Evolutionary conservation across 2,888 invertebrate genomes (phyloP), one percentile per base, ranked within the genome.

Genomic region (Teleiodes luculella): DNA sequence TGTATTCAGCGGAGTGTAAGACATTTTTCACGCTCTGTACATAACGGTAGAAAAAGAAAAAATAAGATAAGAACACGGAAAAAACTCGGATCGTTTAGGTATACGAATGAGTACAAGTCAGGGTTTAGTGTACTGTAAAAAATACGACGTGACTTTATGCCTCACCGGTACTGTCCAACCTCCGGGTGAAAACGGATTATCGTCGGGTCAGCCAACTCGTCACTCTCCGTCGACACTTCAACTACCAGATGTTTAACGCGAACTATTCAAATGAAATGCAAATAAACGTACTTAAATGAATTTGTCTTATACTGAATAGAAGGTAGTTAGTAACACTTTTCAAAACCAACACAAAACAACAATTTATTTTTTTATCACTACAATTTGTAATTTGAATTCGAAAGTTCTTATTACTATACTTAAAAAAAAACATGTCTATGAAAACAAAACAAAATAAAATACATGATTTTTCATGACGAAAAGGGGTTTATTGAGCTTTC

Each of bases 1-100:
- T 61, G 65, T 63, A 68, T 61, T 66, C 66, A 66, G 57, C 69
- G 67, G 66, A 67, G 66, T 70, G 67, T 67, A 58, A 67, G 64
- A 61, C 69, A 72, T 72, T 72, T 67, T 72, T 74, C 73, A 73
- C 67, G 57, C 61, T 62, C 65, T 63, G 60, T 67, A 59, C 62
- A 64, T 61, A 62, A 61, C 58, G 66, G 66, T 66, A 68, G 62
- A 61, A 61, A 59, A 66, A 67, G 67, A 62, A 59, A 68, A 66
- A 61, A 64, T 65, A 54, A 51, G 46, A 54, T 43, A 41, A 53
- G 52, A 53, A 52, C 39, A 41, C 31, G 39, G 14, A 11, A n/a
- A 18, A 41, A 51, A 41, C 31, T 41, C 31, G 51, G 14, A n/a
- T 13, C 41, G 31, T 41, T 51, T 51, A 41, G 41, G 51, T 31